These are phyloP conservation scores for Parazoanthus darwini DNA, from an alignment of 92 coral and sea anemone species.

Conservation along the genomic window DNA sequence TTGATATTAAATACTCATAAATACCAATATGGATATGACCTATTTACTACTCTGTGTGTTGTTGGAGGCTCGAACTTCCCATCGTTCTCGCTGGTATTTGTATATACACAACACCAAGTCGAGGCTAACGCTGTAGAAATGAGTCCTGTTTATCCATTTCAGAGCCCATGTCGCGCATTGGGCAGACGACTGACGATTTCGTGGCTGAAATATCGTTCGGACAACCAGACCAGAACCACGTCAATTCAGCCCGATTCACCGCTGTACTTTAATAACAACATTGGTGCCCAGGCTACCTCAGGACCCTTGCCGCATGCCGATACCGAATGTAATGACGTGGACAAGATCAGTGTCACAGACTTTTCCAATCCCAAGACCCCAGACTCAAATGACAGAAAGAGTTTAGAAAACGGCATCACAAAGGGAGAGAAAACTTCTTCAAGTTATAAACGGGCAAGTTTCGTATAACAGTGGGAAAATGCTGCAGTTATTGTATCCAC, in stretches of 20 bases:
- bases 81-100: no score
- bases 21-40: no score
- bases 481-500: no score
- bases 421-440: neutral
- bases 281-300: neutral
- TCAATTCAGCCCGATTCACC: constrained; percentile 20
- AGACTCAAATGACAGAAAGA: constrained; percentile 3
- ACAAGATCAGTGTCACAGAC: constrained; percentile 15
- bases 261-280: neutral
- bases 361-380: constrained; percentile 17
- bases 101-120: no score
- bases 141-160: neutral
- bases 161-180: constrained; percentile 6
- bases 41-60: no score
- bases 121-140: no score
- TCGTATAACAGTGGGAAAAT: neutral
- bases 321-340: neutral
- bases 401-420: neutral
- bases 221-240: neutral
- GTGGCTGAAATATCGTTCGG: constrained; percentile 25
- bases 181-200: neutral
- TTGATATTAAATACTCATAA: no score
- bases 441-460: neutral
- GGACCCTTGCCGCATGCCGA: neutral
- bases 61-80: no score